Evolutionary conservation across 2,888 invertebrate species (phyloP), one percentile per base, ranked within the genome.

Genomic region (Pheosia tremula): DNA sequence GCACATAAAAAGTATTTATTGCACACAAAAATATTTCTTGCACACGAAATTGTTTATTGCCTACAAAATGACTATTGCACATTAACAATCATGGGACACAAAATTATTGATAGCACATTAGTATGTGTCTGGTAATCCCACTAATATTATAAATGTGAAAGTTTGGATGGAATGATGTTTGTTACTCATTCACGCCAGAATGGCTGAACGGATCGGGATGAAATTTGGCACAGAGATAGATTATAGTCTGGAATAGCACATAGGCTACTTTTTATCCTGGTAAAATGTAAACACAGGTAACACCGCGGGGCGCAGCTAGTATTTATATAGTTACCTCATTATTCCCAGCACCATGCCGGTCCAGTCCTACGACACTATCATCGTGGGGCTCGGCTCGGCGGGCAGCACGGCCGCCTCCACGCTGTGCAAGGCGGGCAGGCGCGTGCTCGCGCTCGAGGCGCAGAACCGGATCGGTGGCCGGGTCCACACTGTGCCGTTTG

Each of bases 361-460:
- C 78, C 57, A 71, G 2, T 56, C 64, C 0, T 92, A 91, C 60
- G 91, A 93, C 62, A 84, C 83, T 0, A 89, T 92, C 11, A 83
- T 93, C 6, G 63, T 93, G 0, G 92, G 92, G 0, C 60, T 91
- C 64, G 92, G 92, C 0, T 77, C 89, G 0, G 74, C 92, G 0
- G 92, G 92, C 0, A 74, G 81, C 3, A 80, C 87, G 0, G 91
- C 91, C 0, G 89, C 90, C 0, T 67, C 86, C 0, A 78, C 77
- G 0, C 77, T 92, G 0, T 82, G 86, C 0, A 68, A 66, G 7
- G 88, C 88, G 0, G 91, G 92, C 0, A 78, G 68, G 64, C 70
- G 63, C 0, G 90, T 91, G 39, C 74, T 93, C 3, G 92, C 78
- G 0, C 61, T 93, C 0, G 92, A 92, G 38, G 92, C 91, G 0